phyloP scores from a whole-genome alignment of 2,797 vertebrate genomes.

The Semotilus atromaculatus region DNA sequence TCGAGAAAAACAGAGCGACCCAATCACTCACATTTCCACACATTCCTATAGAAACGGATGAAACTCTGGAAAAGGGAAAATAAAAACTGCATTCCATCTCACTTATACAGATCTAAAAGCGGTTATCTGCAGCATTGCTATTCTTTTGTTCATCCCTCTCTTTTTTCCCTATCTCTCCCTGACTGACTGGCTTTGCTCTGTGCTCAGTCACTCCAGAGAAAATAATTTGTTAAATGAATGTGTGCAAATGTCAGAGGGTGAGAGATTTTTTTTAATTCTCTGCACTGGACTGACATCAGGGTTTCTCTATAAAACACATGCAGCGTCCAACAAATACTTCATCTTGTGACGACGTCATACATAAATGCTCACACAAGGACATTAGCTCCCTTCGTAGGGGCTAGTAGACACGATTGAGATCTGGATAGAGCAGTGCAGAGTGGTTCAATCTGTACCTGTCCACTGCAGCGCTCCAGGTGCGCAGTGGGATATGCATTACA shows the following conservation, averaged over 20 bases:
- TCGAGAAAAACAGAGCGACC: conserved; percentile 22
- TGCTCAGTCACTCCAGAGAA: conserved; percentile 37
- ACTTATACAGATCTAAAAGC: conserved; percentile 37
- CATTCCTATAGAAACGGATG: background rate
- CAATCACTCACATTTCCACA: conserved; percentile 14
- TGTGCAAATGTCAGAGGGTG: conserved; percentile 27
- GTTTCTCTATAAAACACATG: conserved; percentile 30
- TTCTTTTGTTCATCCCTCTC: conserved; percentile 46
- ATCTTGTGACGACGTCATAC: conserved; percentile 15
- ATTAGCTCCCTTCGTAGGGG: background rate
- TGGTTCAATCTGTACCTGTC: conserved; percentile 57
- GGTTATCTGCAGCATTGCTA: conserved; percentile 40
- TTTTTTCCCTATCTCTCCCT: conserved; percentile 6
- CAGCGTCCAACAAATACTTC: conserved; percentile 13
- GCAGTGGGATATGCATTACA: conserved; percentile 62
- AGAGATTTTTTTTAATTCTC: conserved; percentile 21
- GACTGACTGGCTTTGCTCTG: conserved; percentile 29
- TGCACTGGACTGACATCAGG: conserved; percentile 34
- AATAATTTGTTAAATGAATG: conserved; percentile 47
- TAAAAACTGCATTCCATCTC: conserved; percentile 12
- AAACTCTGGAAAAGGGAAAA: background rate
- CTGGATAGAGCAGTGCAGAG: conserved; percentile 8
- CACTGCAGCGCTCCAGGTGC: conserved; percentile 63
- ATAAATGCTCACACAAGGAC: conserved; percentile 11
- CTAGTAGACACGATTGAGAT: conserved; percentile 5